Percentiles rank a stretch among this genome's conserved stretches.
These are phyloP conservation scores for Uloborus plumipes DNA, from an alignment of 2,888 invertebrate genomes.

Conservation along the genomic window DNA sequence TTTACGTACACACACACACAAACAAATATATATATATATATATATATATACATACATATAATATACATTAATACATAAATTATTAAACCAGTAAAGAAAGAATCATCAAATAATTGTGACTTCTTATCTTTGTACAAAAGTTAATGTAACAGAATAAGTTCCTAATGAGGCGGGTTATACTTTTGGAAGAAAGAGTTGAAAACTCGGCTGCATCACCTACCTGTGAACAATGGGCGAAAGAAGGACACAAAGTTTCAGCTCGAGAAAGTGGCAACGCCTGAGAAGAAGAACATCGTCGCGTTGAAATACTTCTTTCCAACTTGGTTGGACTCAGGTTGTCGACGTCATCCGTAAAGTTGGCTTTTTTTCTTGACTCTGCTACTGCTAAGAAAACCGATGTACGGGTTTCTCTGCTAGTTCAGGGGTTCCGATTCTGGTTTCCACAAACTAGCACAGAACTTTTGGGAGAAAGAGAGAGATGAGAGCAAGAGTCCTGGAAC, in stretches of 20 bases:
- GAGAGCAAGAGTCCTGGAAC: not conserved
- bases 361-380: conserved; percentile 1
- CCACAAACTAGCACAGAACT: not conserved
- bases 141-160: too few relatives aligned
- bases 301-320: conserved; percentile 30
- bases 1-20: too few relatives aligned
- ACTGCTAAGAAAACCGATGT: conserved; percentile 7
- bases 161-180: too few relatives aligned
- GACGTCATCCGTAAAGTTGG: conserved; percentile 4
- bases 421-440: too few relatives aligned
- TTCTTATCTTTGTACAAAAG: too few relatives aligned
- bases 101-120: too few relatives aligned
- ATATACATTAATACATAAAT: too few relatives aligned
- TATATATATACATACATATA: too few relatives aligned
- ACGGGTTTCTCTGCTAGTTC: not conserved
- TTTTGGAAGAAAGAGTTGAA: too few relatives aligned
- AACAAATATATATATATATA: too few relatives aligned
- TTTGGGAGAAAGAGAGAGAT: conserved; percentile 6
- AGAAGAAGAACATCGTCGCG: conserved; percentile 53
- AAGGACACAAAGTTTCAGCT: conserved; percentile 45
- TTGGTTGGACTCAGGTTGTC: conserved; percentile 3
- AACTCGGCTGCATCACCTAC: conserved; percentile 53
- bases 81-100: too few relatives aligned
- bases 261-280: conserved; percentile 54
- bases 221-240: conserved; percentile 62